These are phyloP conservation scores for Columbina picui DNA, from an alignment of 2,113 vertebrate species.

Conservation along the genomic window DNA sequence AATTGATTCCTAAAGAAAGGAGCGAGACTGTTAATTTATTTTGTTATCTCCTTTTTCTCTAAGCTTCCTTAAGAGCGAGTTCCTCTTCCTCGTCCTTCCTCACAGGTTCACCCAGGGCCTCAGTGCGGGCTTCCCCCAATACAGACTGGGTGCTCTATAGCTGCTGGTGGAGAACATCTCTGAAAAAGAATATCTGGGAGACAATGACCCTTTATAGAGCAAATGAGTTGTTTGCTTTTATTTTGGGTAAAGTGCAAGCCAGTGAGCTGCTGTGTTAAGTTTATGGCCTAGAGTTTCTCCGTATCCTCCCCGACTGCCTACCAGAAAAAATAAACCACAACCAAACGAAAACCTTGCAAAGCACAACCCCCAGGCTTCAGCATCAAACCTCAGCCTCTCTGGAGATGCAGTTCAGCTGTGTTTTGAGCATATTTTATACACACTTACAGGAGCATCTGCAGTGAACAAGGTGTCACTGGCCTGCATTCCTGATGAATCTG, in stretches of 20 bases:
- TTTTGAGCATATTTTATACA: not conserved
- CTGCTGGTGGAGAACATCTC: not conserved
- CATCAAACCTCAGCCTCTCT: not conserved
- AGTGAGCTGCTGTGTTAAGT: not conserved
- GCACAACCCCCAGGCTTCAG: not conserved
- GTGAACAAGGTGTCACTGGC: not conserved
- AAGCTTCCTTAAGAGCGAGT: not conserved
- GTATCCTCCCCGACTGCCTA: not conserved
- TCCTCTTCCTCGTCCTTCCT: not conserved
- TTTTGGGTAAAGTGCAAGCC: not conserved
- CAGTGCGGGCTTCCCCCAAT: not conserved
- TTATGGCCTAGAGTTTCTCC: not conserved
- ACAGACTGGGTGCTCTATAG: not conserved
- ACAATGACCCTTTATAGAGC: not conserved
- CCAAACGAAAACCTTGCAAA: not conserved
- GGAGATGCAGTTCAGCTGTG: not conserved
- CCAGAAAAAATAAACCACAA: not conserved
- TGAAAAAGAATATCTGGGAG: not conserved
- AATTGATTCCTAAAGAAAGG: not conserved
- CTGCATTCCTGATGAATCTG: not conserved
- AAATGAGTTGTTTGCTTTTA: not conserved
- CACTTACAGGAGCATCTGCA: not conserved
- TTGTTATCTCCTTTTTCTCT: not conserved
- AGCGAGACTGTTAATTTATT: not conserved
- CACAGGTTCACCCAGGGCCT: not conserved